These are phyloP conservation scores for Nasonia vitripennis DNA, from an alignment of 1,140 invertebrate species.

Conservation along the genomic window DNA sequence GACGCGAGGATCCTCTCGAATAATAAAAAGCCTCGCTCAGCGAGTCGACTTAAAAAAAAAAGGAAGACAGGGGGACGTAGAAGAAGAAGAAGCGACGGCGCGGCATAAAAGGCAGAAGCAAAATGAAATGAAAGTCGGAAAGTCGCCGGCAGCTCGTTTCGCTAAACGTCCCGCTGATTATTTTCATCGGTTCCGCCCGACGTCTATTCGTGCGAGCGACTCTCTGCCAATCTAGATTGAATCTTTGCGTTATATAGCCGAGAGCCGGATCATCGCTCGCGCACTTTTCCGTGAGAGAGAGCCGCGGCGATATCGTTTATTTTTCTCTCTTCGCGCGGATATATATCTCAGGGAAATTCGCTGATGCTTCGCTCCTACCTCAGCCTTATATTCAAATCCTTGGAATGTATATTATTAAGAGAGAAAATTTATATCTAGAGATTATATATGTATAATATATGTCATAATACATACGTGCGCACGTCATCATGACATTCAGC, in stretches of 20 bases:
- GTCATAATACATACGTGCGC: background rate
- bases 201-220: background rate
- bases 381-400: background rate
- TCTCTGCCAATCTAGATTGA: slow-evolving; percentile 46
- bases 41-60: slow-evolving; percentile 18
- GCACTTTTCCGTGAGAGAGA: background rate
- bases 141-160: slow-evolving; percentile 32
- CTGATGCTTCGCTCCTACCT: background rate
- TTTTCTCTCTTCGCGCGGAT: background rate
- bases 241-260: slow-evolving; percentile 3
- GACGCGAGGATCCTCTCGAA: background rate
- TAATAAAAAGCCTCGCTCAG: slow-evolving; percentile 21
- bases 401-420: background rate
- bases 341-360: background rate
- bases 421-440: background rate
- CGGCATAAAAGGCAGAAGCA: slow-evolving; percentile 6
- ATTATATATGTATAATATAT: background rate
- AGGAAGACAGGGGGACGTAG: background rate
- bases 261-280: slow-evolving; percentile 27
- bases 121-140: slow-evolving; percentile 46
- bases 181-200: slow-evolving; percentile 32
- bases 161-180: slow-evolving; percentile 43
- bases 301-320: background rate
- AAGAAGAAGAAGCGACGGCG: background rate
- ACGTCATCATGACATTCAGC: background rate